Conservation (phyloP, 2,888 invertebrate genomes). For the Zaprionus lineosus region DNA sequence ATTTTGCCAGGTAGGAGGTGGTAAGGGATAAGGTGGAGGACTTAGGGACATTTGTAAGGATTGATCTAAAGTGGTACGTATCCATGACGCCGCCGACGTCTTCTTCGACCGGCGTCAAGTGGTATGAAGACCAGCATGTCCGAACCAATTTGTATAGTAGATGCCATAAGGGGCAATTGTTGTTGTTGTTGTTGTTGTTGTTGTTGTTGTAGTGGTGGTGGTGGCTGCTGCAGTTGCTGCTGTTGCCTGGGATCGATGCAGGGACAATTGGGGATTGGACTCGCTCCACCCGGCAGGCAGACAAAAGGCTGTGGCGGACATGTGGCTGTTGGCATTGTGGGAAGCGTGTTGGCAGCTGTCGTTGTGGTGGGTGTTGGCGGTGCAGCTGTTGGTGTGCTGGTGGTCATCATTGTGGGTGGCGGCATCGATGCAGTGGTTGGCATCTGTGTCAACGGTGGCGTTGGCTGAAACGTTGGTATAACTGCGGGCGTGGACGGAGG, state of each 20-base stretch:
- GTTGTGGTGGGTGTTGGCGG: constrained; percentile 21
- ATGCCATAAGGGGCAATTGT: constrained; percentile 2
- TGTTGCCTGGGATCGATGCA: constrained; percentile 81
- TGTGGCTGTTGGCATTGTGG: constrained; percentile 36
- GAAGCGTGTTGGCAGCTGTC: constrained; percentile 41
- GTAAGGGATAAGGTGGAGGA: too few relatives aligned
- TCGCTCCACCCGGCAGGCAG: constrained; percentile 75
- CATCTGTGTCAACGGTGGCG: constrained; percentile 56
- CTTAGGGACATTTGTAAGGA: too few relatives aligned
- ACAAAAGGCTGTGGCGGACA: constrained; percentile 75
- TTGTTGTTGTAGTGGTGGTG: background rate
- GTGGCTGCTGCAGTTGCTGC: constrained; percentile 20
- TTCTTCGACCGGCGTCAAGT: constrained; percentile 49
- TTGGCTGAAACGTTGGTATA: constrained; percentile 55
- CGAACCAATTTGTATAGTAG: constrained; percentile 46
- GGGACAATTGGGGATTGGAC: constrained; percentile 79
- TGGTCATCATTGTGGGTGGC: constrained; percentile 1
- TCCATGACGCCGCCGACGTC: constrained; percentile 55
- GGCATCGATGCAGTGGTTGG: constrained; percentile 43
- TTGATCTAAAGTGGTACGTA: constrained; percentile 6
- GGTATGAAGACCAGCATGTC: constrained; percentile 77
- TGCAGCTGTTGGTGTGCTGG: constrained; percentile 6
- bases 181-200: background rate
- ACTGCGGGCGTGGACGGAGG: constrained; percentile 51
- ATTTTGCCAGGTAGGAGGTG: background rate